A percentile compares a stretch with the other conserved stretches of the same genome.
Conservation (phyloP, 2,888 invertebrate species). For the Dryobotodes eremita region DNA sequence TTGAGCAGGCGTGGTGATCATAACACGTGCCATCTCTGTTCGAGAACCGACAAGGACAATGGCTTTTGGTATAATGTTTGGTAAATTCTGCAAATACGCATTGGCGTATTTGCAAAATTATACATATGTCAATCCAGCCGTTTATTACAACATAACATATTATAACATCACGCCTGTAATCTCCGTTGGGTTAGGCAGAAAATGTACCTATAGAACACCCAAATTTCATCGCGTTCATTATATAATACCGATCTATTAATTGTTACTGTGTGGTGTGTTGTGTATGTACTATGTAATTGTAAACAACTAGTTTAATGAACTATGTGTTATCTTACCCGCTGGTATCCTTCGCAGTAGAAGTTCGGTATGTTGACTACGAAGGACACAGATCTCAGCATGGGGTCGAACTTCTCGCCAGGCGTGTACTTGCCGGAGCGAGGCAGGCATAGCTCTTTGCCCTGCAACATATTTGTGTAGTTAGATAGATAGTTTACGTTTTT, state of each 20-base stretch:
- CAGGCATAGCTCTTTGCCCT: slow-evolving; percentile 83
- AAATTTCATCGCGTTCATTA: not conserved
- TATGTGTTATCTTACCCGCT: slow-evolving; percentile 65
- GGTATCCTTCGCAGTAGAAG: slow-evolving; percentile 76
- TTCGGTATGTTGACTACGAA: slow-evolving; percentile 67
- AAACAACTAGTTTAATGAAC: slow-evolving; percentile 11
- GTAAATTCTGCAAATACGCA: no score
- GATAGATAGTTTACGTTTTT: no score
- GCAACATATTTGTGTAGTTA: slow-evolving; percentile 23
- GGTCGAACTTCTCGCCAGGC: slow-evolving; percentile 80
- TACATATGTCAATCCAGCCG: not conserved
- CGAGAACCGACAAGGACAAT: not conserved
- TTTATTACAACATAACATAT: not conserved
- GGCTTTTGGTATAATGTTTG: not conserved
- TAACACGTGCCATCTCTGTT: not conserved
- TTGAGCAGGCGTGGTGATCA: no score
- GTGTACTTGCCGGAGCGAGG: slow-evolving; percentile 77
- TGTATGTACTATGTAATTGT: no score
- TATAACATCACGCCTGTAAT: not conserved
- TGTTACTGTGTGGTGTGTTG: no score
- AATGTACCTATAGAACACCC: not conserved
- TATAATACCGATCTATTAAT: not conserved
- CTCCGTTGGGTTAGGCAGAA: not conserved
- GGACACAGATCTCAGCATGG: slow-evolving; percentile 80
- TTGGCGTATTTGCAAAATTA: not conserved